These are phyloP conservation scores for Tyto alba DNA, from an alignment of 2,113 vertebrate species.

Conservation along the genomic window DNA sequence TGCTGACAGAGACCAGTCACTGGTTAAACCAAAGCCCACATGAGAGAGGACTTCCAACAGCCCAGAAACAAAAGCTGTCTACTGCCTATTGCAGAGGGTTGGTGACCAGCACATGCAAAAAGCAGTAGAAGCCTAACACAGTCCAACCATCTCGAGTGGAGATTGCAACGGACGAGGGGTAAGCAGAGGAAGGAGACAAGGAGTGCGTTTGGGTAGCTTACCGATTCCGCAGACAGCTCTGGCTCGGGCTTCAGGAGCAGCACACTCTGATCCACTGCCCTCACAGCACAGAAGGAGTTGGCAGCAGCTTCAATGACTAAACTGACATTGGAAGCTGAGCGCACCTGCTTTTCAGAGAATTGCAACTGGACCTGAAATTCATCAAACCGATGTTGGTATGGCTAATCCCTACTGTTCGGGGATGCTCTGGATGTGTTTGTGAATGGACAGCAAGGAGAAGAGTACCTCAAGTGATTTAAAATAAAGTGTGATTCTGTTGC, in stretches of 20 bases:
- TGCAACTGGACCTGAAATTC: slow-evolving; percentile 76
- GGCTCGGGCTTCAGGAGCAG: slow-evolving; percentile 68
- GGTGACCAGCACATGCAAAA: neutral
- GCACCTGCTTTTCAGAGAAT: slow-evolving; percentile 68
- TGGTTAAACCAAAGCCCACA: neutral
- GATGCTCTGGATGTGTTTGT: neutral
- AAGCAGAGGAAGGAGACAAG: neutral
- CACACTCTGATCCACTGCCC: slow-evolving; percentile 80
- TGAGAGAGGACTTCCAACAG: neutral
- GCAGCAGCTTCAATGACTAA: slow-evolving; percentile 74
- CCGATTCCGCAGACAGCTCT: slow-evolving; percentile 48
- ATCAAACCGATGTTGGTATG: neutral
- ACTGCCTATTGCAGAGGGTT: neutral
- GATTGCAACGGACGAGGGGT: neutral
- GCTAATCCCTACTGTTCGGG: neutral
- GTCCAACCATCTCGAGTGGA: neutral
- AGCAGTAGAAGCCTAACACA: neutral
- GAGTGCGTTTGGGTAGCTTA: neutral
- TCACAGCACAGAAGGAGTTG: slow-evolving; percentile 81
- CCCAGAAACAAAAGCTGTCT: neutral
- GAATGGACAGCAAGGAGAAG: neutral
- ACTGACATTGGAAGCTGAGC: slow-evolving; percentile 65
- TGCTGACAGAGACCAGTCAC: neutral
- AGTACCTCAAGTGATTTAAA: neutral
- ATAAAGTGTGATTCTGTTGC: neutral